Percentiles rank a stretch among this genome's conserved stretches.
Evolutionary conservation across 2,888 invertebrate species (phyloP).

Genomic region (Rhagophthalmus giganteus): DNA sequence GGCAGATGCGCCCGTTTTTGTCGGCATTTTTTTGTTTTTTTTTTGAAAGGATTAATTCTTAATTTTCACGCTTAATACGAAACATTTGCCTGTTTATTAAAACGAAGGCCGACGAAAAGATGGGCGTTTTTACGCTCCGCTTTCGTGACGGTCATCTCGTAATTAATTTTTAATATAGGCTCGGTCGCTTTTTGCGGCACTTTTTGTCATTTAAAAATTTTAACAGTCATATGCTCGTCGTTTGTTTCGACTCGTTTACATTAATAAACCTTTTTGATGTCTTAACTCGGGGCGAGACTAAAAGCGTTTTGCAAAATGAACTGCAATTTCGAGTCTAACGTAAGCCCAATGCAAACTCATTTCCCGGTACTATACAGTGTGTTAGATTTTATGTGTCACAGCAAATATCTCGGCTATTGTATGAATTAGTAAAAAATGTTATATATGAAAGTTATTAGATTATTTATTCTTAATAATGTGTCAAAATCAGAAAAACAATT

Average conservation of each 20-base stretch:
- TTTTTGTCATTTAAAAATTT: conserved; percentile 11
- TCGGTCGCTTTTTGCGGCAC: conserved; percentile 12
- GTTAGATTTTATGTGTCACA: too few relatives aligned
- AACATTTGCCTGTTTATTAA: conserved; percentile 25
- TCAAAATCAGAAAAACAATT: too few relatives aligned
- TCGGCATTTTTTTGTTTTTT: conserved; percentile 19
- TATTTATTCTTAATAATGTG: too few relatives aligned
- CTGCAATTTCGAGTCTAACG: not conserved
- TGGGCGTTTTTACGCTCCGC: conserved; percentile 22
- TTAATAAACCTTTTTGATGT: conserved; percentile 5
- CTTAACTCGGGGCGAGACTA: not conserved
- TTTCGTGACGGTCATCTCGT: conserved; percentile 22
- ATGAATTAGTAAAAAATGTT: too few relatives aligned
- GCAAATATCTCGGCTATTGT: too few relatives aligned
- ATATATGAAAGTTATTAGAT: too few relatives aligned
- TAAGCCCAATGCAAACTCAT: conserved; percentile 7
- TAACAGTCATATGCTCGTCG: conserved; percentile 10
- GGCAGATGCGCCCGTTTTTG: conserved; percentile 23
- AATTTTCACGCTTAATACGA: conserved; percentile 31
- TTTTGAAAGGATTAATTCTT: conserved; percentile 27
- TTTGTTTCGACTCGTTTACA: conserved; percentile 6
- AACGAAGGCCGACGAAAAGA: conserved; percentile 19
- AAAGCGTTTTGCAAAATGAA: not conserved
- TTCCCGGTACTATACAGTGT: conserved; percentile 14
- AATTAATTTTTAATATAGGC: conserved; percentile 25